phyloP scores from a whole-genome alignment of 2,797 vertebrate species.

The Orientallactaga sibirica region DNA sequence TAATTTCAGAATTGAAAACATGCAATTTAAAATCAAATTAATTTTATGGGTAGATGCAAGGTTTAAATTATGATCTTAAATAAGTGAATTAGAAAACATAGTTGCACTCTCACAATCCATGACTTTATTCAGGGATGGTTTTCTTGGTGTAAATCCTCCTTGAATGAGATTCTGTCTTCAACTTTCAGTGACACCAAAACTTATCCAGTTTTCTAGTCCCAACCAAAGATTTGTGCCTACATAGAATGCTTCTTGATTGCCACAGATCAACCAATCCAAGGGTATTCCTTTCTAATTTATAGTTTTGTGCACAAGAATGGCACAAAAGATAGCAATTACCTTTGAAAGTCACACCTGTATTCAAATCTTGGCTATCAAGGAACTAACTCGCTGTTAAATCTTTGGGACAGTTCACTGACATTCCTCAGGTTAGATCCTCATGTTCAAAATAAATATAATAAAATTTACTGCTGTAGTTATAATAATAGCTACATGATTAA shows the following conservation, averaged over 20 bases:
- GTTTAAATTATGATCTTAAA: constrained; percentile 24
- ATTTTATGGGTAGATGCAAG: neutral
- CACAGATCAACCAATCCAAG: neutral
- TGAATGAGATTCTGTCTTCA: neutral
- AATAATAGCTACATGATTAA: neutral
- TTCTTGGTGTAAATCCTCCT: neutral
- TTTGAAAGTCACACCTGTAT: neutral
- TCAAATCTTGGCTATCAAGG: constrained; percentile 5
- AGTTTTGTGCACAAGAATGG: neutral
- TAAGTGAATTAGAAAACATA: neutral
- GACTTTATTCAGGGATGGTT: neutral
- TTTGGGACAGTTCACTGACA: neutral
- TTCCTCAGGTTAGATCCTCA: neutral
- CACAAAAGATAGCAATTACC: neutral
- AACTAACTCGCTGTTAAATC: neutral
- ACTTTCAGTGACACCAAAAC: neutral
- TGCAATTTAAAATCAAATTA: constrained; percentile 18
- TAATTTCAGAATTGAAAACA: constrained; percentile 24
- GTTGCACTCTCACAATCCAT: neutral
- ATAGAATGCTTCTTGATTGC: neutral
- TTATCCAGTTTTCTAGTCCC: neutral
- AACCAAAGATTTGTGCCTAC: neutral
- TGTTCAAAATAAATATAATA: neutral
- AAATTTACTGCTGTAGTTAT: neutral
- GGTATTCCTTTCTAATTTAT: neutral